These are phyloP conservation scores for Lepilemur septentrionalis DNA, from an alignment of 2,797 vertebrate genomes.

Conservation along the genomic window DNA sequence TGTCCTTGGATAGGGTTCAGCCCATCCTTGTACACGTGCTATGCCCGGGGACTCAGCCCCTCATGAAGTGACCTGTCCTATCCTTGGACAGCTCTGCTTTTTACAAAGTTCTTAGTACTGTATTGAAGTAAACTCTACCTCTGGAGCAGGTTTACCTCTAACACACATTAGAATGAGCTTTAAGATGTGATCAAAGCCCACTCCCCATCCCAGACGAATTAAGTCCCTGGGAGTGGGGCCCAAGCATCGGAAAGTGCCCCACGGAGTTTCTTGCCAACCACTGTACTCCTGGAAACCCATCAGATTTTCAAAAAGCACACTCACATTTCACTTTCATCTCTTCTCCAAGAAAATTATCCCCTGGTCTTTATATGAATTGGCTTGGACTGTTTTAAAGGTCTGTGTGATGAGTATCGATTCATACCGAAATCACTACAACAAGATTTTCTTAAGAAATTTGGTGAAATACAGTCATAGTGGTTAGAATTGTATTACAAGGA, in stretches of 20 bases:
- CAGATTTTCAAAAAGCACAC: neutral
- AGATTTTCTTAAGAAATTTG: neutral
- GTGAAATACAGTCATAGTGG: neutral
- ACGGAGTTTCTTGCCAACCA: neutral
- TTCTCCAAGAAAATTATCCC: neutral
- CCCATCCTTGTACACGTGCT: neutral
- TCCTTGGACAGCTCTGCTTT: neutral
- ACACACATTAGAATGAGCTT: constrained; percentile 11
- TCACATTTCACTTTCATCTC: neutral
- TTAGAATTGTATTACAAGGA: neutral
- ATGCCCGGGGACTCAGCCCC: neutral
- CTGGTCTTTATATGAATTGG: neutral
- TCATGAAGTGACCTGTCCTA: neutral
- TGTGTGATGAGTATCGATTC: neutral
- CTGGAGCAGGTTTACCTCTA: neutral
- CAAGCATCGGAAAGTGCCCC: neutral
- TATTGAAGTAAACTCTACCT: neutral
- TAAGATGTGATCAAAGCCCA: constrained; percentile 45
- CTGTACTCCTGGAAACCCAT: neutral
- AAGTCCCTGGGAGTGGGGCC: neutral
- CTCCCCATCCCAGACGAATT: neutral
- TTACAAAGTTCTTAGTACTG: neutral
- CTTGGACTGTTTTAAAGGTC: neutral
- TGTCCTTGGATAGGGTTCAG: neutral
- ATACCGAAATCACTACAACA: neutral